A percentile compares a stretch with the other conserved stretches of the same genome.
Conservation (phyloP, 2,113 vertebrate genomes). For the Apteryx owenii region DNA sequence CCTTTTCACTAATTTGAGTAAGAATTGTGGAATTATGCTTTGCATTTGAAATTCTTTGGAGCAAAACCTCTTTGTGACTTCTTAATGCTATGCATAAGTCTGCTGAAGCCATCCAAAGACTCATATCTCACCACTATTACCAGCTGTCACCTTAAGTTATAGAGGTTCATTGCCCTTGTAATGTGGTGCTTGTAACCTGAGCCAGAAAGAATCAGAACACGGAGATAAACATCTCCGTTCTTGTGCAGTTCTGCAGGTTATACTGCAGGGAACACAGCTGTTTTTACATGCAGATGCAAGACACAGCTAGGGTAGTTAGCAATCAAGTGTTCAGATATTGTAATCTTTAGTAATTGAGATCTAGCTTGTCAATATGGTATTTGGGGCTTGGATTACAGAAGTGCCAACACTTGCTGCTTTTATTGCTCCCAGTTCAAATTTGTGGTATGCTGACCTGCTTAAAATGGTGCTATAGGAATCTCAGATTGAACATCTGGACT, state of each 20-base stretch:
- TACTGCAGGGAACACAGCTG: accelerated
- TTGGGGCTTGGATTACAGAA: background rate
- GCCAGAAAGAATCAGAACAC: background rate
- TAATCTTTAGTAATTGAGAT: accelerated
- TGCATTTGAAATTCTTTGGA: background rate
- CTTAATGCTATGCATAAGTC: accelerated
- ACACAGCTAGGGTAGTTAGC: background rate
- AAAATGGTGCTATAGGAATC: accelerated
- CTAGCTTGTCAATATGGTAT: background rate
- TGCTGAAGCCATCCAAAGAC: background rate
- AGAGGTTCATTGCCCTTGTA: background rate
- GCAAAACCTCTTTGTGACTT: background rate
- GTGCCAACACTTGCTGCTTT: accelerated
- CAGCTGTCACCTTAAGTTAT: background rate
- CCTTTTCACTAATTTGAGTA: background rate
- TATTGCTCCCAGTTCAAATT: background rate
- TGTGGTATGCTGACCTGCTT: accelerated
- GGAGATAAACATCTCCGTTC: no score
- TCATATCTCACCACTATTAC: accelerated
- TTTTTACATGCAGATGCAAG: background rate
- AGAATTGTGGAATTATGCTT: background rate
- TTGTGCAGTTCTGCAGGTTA: background rate
- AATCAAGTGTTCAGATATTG: accelerated
- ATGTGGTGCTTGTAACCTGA: background rate
- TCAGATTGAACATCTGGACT: accelerated